Evolutionary conservation across 1,140 invertebrate species (phyloP), one percentile per base, ranked within the genome.

Genomic region (Pseudomyrmex gracilis): DNA sequence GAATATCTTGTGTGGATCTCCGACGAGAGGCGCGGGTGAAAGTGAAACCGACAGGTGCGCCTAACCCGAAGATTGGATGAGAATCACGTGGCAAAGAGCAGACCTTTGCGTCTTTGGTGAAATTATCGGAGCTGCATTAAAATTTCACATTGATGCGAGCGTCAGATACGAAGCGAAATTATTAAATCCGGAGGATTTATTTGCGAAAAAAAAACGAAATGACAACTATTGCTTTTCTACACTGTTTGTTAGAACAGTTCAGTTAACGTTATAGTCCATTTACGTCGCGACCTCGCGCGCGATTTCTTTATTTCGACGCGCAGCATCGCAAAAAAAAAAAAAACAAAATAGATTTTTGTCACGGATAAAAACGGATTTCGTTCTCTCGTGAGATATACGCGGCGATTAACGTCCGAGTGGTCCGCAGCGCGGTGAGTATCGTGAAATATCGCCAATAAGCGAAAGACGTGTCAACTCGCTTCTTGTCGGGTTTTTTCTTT

Each of bases 41-140:
- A 80, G 76, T 71, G 66, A 80, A 80, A 71, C 66, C 43, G 66
- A 80, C 76, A 80, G 76, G 76, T 80, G 76, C 49, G 53, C 43
- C 53, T 57, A 57, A 78, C 64, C 76, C 7, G 49, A 2, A 10
- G 66, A 80, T 70, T 53, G 76, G 17, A 34, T 51, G 12, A 43
- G 51, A 57, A 58, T 78, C 53, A 13, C 76, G 64, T 24, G 64
- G 49, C 66, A 8, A 47, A 20, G 34, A 53, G 24, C 51, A 57
- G 53, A 70, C 20, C 63, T 78, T 78, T 47, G 64, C 34, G 9
- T 15, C 49, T 57, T 76, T 13, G 22, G 53, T 58, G 53, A 80
- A 80, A 80, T 70, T 58, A 53, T 7, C 15, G 20, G 34, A 20
- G 43, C 24, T 15, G 55, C 53, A 12, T 71, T 70, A 71, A 34